Percentiles rank a stretch among this genome's conserved stretches.
These are phyloP conservation scores for Pentamera pediparva DNA, from an alignment of 53 echinoderm and acorn worm species.

Conservation along the genomic window DNA sequence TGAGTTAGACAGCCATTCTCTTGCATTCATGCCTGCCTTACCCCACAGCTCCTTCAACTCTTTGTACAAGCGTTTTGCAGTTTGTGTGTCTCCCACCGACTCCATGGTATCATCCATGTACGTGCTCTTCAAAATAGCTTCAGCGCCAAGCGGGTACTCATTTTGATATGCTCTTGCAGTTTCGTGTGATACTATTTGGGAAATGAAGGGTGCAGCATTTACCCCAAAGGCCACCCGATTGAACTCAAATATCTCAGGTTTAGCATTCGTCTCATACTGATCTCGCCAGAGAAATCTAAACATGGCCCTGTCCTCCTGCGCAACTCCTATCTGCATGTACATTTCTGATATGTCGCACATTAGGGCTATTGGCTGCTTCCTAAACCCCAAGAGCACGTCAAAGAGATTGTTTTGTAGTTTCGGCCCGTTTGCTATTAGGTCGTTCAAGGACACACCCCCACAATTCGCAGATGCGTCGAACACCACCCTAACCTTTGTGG, in stretches of 20 bases:
- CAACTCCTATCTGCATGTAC: constrained; percentile 13
- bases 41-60: constrained; percentile 19
- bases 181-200: neutral
- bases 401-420: constrained; percentile 25
- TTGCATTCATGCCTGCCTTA: constrained; percentile 15
- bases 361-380: neutral
- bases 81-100: neutral
- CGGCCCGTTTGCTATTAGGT: neutral
- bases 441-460: constrained; percentile 2
- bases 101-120: constrained; percentile 29
- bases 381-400: constrained; percentile 19
- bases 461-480: constrained; percentile 9
- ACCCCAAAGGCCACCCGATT: constrained; percentile 26
- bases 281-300: constrained; percentile 36
- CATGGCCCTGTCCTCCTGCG: constrained; percentile 1
- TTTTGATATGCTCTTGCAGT: constrained; percentile 16
- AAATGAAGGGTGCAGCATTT: constrained; percentile 26
- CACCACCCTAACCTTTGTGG: constrained; percentile 19
- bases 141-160: constrained; percentile 4
- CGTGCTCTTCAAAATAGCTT: constrained; percentile 1
- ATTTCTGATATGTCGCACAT: constrained; percentile 36
- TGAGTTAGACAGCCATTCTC: constrained; percentile 56
- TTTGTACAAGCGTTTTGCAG: neutral
- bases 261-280: neutral
- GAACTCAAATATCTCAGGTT: constrained; percentile 28